Evolutionary conservation across 92 coral and sea anemone genomes (phyloP), one percentile per base, ranked within the genome.

Genomic region (Epizoanthus rinbou): DNA sequence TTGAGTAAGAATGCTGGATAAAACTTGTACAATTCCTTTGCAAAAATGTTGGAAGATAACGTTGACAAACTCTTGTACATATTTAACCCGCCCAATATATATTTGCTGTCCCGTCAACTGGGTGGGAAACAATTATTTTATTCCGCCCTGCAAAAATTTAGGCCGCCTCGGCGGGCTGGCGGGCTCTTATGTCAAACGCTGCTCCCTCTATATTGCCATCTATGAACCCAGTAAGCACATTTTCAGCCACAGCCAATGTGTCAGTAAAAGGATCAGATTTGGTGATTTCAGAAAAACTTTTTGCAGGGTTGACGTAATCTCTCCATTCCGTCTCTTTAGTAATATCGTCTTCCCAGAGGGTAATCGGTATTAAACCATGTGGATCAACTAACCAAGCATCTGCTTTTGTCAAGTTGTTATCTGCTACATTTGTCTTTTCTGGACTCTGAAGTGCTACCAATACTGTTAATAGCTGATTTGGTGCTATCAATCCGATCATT

Each of bases 181-280:
- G n/a, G n/a, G n/a, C n/a, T n/a, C n/a, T n/a, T n/a, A 62, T 24
- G 22, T 24, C 68, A 62, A 62, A 19, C 68, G 28, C 21, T 72
- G 16, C 76, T 28, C 76, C 76, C 53, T 28, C 52, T 15, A 72
- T 72, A 31, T 41, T 11, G 13, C 54, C 39, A 23, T 21, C 52
- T 72, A 57, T 72, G 37, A 72, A 72, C 52, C 33, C 76, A 28
- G 39, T 57, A 37, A 54, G 76, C 37, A 72, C 76, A 9, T 23
- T 1, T 17, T n/a, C 23, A 37, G 76, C 54, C 52, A 62, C 67
- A n/a, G 67, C 3, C 25, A 62, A 23, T 62, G 67, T 23, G 21
- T 72, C 76, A 15, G 39, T 57, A 41, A 72, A 72, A 72, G 76
- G 33, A 41, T 52, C 22, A 37, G 17, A 72, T 28, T 31, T 24